These are phyloP conservation scores for Cydia fagiglandana DNA, from an alignment of 1,140 invertebrate genomes.

Conservation along the genomic window DNA sequence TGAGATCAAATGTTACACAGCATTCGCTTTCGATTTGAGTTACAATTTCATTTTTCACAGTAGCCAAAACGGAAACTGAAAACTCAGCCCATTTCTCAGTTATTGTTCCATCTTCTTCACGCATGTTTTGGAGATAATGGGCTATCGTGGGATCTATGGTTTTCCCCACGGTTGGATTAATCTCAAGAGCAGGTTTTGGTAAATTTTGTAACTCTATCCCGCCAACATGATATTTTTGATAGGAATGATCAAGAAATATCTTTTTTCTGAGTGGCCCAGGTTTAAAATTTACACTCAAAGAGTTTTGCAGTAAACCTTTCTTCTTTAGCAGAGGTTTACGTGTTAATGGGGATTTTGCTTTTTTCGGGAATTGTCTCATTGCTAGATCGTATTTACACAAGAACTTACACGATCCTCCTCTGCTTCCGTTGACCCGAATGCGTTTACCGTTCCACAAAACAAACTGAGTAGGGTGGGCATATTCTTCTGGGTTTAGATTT, in stretches of 20 bases:
- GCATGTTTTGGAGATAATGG: conserved; percentile 57
- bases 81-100: conserved; percentile 68
- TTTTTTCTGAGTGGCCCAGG: conserved; percentile 67
- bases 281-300: conserved; percentile 66
- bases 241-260: conserved; percentile 59
- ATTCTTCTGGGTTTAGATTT: conserved; percentile 63
- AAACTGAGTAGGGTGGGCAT: conserved; percentile 55
- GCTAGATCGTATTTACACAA: conserved; percentile 58
- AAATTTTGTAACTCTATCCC: conserved; percentile 54
- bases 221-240: conserved; percentile 67
- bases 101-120: conserved; percentile 54
- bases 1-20: conserved; percentile 58
- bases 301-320: conserved; percentile 55
- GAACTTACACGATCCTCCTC: conserved; percentile 61
- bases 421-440: conserved; percentile 67
- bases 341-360: conserved; percentile 40
- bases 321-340: conserved; percentile 40
- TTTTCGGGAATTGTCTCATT: conserved; percentile 37
- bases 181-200: conserved; percentile 58
- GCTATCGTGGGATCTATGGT: conserved; percentile 52
- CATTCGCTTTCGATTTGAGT: conserved; percentile 43
- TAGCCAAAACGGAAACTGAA: conserved; percentile 59
- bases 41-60: conserved; percentile 42
- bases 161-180: conserved; percentile 55
- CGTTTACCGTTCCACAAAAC: conserved; percentile 62